These are phyloP conservation scores for Amblyteles armatorius DNA, from an alignment of 2,888 invertebrate genomes.

Conservation along the genomic window DNA sequence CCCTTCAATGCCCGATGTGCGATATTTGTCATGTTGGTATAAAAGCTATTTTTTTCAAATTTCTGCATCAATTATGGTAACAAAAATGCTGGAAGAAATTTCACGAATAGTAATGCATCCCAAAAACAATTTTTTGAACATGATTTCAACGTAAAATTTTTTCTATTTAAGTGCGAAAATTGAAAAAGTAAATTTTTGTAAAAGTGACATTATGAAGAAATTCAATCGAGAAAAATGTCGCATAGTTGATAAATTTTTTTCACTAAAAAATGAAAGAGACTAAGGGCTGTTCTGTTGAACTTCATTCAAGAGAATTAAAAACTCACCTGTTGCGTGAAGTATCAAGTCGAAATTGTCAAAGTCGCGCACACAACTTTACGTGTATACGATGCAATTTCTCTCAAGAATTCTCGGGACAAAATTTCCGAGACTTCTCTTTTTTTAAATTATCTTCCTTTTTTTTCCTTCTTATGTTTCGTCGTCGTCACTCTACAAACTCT, in stretches of 20 bases:
- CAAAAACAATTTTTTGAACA: background rate
- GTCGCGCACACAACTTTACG: constrained; percentile 28
- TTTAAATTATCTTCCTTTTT: background rate
- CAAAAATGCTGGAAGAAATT: background rate
- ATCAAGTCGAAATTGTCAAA: constrained; percentile 31
- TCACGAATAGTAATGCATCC: background rate
- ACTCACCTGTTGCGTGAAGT: constrained; percentile 75
- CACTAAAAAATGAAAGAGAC: background rate
- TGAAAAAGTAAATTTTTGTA: background rate
- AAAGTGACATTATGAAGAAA: background rate
- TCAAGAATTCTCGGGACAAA: background rate
- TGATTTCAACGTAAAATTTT: background rate
- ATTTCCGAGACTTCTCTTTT: constrained; percentile 2
- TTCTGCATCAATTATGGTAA: background rate
- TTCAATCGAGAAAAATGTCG: background rate
- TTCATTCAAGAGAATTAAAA: background rate
- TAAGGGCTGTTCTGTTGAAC: background rate
- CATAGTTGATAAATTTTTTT: background rate
- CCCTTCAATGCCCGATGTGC: too few relatives aligned
- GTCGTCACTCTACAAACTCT: constrained; percentile 22
- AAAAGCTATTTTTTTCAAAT: background rate
- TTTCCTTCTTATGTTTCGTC: constrained; percentile 1
- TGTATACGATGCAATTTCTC: constrained; percentile 11
- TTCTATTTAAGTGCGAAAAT: background rate
- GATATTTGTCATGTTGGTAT: too few relatives aligned